These are phyloP conservation scores for Rhynchonycteris naso DNA, from an alignment of 2,797 vertebrate species.

Conservation along the genomic window DNA sequence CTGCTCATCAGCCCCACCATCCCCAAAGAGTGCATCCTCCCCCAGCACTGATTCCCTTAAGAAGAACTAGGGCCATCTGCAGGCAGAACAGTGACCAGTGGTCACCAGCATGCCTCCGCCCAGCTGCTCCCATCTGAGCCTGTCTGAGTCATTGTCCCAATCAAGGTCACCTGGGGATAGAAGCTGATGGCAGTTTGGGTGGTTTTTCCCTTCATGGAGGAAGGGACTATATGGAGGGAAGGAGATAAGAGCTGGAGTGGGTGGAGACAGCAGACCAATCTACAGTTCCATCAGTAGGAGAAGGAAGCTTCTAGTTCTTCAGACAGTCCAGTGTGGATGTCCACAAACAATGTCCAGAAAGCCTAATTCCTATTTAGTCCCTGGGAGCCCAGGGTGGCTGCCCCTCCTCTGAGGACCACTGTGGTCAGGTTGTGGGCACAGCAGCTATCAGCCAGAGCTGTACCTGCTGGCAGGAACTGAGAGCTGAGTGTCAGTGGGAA, in stretches of 20 bases:
- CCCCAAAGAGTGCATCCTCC: not conserved
- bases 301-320: not conserved
- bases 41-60: not conserved
- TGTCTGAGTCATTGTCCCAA: not conserved
- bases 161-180: not conserved
- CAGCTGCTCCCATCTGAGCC: accelerated
- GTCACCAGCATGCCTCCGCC: not conserved
- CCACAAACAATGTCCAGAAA: not conserved
- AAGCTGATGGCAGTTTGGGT: too few species aligned
- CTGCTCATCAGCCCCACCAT: too few species aligned
- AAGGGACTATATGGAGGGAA: accelerated
- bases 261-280: accelerated
- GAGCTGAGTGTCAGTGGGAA: not conserved
- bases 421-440: not conserved
- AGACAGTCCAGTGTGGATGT: accelerated
- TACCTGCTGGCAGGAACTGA: too few species aligned
- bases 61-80: not conserved
- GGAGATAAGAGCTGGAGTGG: not conserved
- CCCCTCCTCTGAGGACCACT: not conserved
- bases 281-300: accelerated
- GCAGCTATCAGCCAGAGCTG: accelerated
- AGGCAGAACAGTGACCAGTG: not conserved
- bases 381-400: not conserved
- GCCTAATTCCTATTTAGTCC: accelerated
- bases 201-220: too few species aligned